Base-by-base conservation (phyloP, 30 jellyfish, hydroid and myxozoan genomes). In the Mastigias papua region DNA sequence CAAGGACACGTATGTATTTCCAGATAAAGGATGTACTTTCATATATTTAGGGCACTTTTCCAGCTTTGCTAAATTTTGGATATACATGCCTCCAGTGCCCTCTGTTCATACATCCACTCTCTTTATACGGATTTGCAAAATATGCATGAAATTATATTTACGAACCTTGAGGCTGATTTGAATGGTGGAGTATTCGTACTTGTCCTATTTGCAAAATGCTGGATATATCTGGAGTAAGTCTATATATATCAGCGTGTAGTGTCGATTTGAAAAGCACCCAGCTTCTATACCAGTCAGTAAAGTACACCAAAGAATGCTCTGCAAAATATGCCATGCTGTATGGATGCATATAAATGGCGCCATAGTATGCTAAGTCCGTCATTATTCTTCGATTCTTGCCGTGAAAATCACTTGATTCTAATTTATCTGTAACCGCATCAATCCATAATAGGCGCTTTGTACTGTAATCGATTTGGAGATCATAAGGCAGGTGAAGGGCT, bases 241-340 rank as follows among this genome's bases (percentile, higher is more conserved):
- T 30, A 5, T 34, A 15, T 49, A 73, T 50, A 26, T 10, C 11
- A 25, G 61, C 13, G 17, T 17, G 25, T 21, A 51, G 9, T 1
- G 30, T 20, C 20, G 60, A 9, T 70, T 65, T 89, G 61, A 16
- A 25, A 48, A 78, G 28, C 1, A 92, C 83, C 65, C 82, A 48
- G 79, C 86, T 69, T 50, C 88, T 76, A 30, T 26, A 71, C 98
- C 98, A 92, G 88, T 92, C 98, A 19, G 98, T 77, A 42, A 76
- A 79, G 73, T 86, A 86, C 34, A 89, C 78, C 89, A 73, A 30
- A 8, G 86, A 75, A 17, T 71, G 71, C 34, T 80, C 71, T 20
- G 78, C 77, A 37, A 70, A 92, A 23, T 42, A 72, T 27, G 96
- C 91, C 69, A 92, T 46, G 73, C 98, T 84, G 65, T 60, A 92